Conservation (phyloP, 2,888 invertebrate genomes). For the Bombylius discolor region DNA sequence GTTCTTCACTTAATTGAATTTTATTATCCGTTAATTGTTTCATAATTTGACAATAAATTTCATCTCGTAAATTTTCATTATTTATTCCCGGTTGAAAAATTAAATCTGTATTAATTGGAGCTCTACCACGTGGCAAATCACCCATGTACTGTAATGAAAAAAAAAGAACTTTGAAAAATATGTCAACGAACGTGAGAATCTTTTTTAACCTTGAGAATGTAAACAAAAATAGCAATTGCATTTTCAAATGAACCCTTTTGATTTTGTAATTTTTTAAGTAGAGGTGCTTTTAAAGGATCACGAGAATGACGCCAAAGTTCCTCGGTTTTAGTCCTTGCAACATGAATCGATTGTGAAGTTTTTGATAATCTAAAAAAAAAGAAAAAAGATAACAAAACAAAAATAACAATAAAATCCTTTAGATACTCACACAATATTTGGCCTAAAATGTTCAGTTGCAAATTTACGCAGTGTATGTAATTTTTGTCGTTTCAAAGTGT, state of each 20-base stretch:
- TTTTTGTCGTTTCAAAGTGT: conserved; percentile 49
- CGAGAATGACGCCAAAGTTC: conserved; percentile 73
- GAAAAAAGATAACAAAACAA: background rate
- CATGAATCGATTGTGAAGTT: conserved; percentile 48
- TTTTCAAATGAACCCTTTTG: conserved; percentile 59
- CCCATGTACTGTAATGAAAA: conserved; percentile 57
- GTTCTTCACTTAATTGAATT: conserved; percentile 67
- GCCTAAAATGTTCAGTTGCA: conserved; percentile 67
- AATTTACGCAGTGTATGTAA: conserved; percentile 76
- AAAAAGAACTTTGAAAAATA: background rate
- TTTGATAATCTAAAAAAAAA: conserved; percentile 37
- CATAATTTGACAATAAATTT: conserved; percentile 88
- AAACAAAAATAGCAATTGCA: conserved; percentile 60
- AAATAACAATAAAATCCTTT: no score
- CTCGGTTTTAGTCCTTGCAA: conserved; percentile 50
- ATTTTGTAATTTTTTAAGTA: conserved; percentile 59
- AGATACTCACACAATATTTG: conserved; percentile 17
- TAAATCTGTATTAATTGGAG: conserved; percentile 70
- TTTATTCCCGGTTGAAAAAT: conserved; percentile 69
- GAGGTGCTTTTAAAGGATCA: conserved; percentile 69
- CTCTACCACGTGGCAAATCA: conserved; percentile 70
- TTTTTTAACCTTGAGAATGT: conserved; percentile 50
- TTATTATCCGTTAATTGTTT: conserved; percentile 85
- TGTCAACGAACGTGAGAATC: no score
- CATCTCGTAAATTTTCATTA: conserved; percentile 68